Percentiles rank a stretch among this genome's conserved stretches.
Conservation (phyloP, 2,113 vertebrate species). For the Eulemur rufifrons region DNA sequence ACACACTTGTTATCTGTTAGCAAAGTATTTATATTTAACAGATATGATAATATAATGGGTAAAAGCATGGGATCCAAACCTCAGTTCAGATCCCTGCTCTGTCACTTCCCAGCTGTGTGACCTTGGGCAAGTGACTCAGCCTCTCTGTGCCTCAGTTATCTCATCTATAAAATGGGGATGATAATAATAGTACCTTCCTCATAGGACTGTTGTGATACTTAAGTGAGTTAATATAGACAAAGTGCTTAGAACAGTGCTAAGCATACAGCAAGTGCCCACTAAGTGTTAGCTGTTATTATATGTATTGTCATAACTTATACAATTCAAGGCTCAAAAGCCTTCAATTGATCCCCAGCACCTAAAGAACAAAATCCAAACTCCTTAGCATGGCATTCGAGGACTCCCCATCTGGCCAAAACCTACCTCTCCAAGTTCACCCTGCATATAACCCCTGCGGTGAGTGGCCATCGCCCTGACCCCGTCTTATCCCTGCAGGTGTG, state of each 20-base stretch:
- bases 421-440: neutral
- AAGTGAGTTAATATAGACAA: neutral
- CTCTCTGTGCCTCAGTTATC: neutral
- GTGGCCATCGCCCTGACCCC: neutral
- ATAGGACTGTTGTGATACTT: neutral
- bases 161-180: neutral
- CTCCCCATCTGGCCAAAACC: neutral
- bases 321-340: neutral
- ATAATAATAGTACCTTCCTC: neutral
- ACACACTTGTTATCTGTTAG: neutral
- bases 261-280: neutral
- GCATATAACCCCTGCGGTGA: neutral
- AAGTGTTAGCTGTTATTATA: neutral
- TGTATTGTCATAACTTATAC: neutral
- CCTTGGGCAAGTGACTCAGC: neutral
- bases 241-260: neutral
- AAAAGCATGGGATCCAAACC: neutral
- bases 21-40: neutral
- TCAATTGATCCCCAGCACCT: neutral
- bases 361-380: neutral
- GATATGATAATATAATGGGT: fast-evolving
- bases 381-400: neutral
- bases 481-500: neutral
- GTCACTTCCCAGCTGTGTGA: neutral
- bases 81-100: neutral